Evolutionary conservation across 2,113 vertebrate genomes (phyloP), one percentile per base, ranked within the genome.

Genomic region (Thermophis baileyi): DNA sequence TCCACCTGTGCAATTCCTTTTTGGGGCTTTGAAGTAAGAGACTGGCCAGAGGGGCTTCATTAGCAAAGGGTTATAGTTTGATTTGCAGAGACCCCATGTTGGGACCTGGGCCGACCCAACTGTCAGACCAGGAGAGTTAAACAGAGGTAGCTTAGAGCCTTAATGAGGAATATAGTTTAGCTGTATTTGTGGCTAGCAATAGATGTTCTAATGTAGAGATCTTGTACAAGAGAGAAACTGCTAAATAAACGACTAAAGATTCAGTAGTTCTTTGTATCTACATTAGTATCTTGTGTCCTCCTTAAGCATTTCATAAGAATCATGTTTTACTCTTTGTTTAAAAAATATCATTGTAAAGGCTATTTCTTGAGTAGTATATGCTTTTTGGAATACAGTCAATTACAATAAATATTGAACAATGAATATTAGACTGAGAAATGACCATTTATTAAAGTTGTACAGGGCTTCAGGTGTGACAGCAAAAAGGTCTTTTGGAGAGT

Each of bases 11-110:
- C 89, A 69, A 86, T 92, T 92, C 54, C 89, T 46, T 85, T 6
- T 91, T 4, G n/a, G 55, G 35, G 35, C 85, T 74, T 94, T 89
- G 93, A 94, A 93, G 95, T 44, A 24, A 86, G 57, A 89, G 74
- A 91, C 24, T 91, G 46, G n/a, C 47, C 90, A 53, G 87, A 91
- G 90, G 93, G 87, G 69, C 87, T 57, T 93, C 87, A 89, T 89
- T 85, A 93, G 10, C 63, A 40, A 91, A 87, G 85, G 22, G 16
- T 69, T 91, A 51, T 60, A 27, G 86, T 88, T 91, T 85, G 60
- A 55, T 89, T 89, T 89, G 92, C 40, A 57, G 51, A 81, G 51
- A 92, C 88, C 63, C 92, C 63, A 49, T 92, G 53, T 81, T 44
- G 50, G 16, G n/a, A 60, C 51, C 51, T 51, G 51, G 11, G 40